Evolutionary conservation across 2,888 invertebrate species (phyloP), one percentile per base, ranked within the genome.

Genomic region (Aethes cnicana): DNA sequence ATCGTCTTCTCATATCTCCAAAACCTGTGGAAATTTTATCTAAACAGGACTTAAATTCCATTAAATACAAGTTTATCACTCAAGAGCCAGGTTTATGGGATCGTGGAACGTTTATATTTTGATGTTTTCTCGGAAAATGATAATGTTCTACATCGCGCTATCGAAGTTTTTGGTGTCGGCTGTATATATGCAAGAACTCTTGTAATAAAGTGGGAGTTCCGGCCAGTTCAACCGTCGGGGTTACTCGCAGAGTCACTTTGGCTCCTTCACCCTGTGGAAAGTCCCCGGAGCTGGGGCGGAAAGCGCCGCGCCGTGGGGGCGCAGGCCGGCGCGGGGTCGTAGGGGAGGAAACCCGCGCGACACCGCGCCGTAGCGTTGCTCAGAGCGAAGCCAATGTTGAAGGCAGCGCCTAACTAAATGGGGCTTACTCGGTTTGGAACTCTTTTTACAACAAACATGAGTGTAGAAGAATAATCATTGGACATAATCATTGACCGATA

Each of bases 231-330:
- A 72, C 80, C 73, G 39, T 79, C 90, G 84, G 88, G 90, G 85
- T 83, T 58, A 90, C 90, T 52, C 12, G 55, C 89, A 65, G 83
- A 83, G 72, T 69, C 75, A 67, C 59, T 2, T 66, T 88, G 77
- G 62, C 69, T 84, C 71, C 50, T 1, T 72, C 55, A 81, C 84
- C 88, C 86, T 84, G 90, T 83, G 90, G 89, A 90, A 90, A 90
- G 90, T 90, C 90, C 89, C 90, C 89, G 90, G 90, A 90, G 84
- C 74, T 54, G 77, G 66, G 89, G 71, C 81, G 84, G 90, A 90
- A 81, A 90, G 85, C 85, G 83, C 60, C 85, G 60, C 77, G 81
- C 76, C 69, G 57, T 88, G 63, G 66, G 33, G 75, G 75, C 81
- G 75, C 25, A 64, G 76, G 80, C 80, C 72, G 76, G 74, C 62